Evolutionary conservation across 2,113 vertebrate species (phyloP), one percentile per base, ranked within the genome.

Genomic region (Globicephala melas): DNA sequence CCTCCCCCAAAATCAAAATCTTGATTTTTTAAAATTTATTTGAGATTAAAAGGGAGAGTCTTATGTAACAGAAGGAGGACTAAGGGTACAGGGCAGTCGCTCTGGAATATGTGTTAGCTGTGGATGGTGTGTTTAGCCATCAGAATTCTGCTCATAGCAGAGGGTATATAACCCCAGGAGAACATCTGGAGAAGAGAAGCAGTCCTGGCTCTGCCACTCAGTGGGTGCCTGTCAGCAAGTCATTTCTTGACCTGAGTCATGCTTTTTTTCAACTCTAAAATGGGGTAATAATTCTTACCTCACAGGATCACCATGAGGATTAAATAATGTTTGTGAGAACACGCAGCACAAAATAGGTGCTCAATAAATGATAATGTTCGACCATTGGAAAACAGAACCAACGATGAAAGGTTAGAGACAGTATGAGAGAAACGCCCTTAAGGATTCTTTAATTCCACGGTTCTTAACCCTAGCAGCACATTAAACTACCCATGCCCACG

Each of bases 251-350:
- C 58, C 67, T 31, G 33, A 79, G 41, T 74, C 33, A 3, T 82
- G 38, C 15, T 60, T 31, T 67, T 36, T 36, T n/a, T 44, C 26
- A 47, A 5, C 55, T 86, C 25, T 74, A 44, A 91, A 94, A 63
- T 26, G 12, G 21, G 20, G 13, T 26, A 81, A 67, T 88, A 50
- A 70, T 84, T 93, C 50, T 89, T 33, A 12, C 70, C 83, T 95
- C 63, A 77, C 44, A 67, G 38, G 23, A 25, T 82, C 83, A 25
- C 55, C 31, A 23, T 65, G 31, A 94, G 68, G 53, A 83, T 86
- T 65, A 85, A 82, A 80, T 88, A 79, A 79, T 65, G 41, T 93
- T 90, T 82, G 5, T 94, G 70, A 90, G 73, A 90, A 89, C 62
- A 94, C 44, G 63, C n/a, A 62, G 70, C 28, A 12, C 3, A 83